Base-by-base conservation (phyloP, 2,888 invertebrate species). In the Andrena chrysosceles region DNA sequence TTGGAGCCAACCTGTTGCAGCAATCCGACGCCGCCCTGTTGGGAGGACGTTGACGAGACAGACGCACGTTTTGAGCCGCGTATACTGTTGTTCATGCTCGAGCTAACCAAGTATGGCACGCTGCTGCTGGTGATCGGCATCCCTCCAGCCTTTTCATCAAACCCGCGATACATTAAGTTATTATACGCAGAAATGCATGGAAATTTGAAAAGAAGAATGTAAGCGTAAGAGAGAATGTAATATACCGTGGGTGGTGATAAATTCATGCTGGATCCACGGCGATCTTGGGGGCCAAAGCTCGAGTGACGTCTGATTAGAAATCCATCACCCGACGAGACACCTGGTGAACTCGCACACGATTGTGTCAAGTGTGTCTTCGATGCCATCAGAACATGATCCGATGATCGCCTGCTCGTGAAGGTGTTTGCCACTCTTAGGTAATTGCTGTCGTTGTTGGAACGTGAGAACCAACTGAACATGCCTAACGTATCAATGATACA, bases 71-170 rank as follows among this genome's bases (percentile, higher is more conserved):
- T 96, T 84, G 97, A 96, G 72, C 89, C 85, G 85, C 96, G 94
- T 94, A 97, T 96, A 92, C 96, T 96, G 95, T 96, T 96, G 95
- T 96, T 96, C 95, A 97, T 96, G 94, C 96, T 97, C 93, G 96
- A 96, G 90, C 97, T 97, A 91, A 97, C 95, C 94, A 98, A 95
- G 94, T 97, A 97, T 88, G 98, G 98, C 86, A 98, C 97, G 94
- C 97, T 97, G 94, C 97, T 97, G 91, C 97, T 97, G 83, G 98
- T 97, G 94, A 97, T 98, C 91, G 98, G 98, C 97, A 98, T 97
- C 89, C 97, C 97, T 91, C 97, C 97, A 92, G n/a, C 97, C 97
- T 98, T 98, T 95, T 10, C 31, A 20, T 54, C 54, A 20, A 23
- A 2, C 20, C 20, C 54, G 54, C 54, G 20, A 54, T 10, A 2